Conservation (phyloP, 2,797 vertebrate species). For the Chelon labrosus region DNA sequence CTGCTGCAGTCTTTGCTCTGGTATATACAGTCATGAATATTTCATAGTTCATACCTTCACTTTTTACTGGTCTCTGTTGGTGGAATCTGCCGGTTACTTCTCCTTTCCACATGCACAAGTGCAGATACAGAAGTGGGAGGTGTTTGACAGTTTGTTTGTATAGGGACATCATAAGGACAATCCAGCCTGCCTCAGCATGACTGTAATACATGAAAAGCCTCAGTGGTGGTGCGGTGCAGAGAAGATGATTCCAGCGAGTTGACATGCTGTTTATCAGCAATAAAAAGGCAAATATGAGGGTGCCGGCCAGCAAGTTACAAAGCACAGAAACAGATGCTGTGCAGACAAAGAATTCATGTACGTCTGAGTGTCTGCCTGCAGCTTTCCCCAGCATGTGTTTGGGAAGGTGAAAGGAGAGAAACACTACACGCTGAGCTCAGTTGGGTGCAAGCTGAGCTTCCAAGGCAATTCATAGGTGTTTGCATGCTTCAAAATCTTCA, state of each 20-base stretch:
- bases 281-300: conserved; percentile 51
- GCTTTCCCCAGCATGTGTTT: conserved; percentile 47
- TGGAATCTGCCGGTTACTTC: conserved; percentile 53
- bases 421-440: conserved; percentile 53
- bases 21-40: conserved; percentile 75
- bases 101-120: conserved; percentile 60
- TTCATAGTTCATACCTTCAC: conserved; percentile 66
- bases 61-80: conserved; percentile 57
- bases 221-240: conserved; percentile 10
- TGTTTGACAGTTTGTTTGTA: conserved; percentile 60
- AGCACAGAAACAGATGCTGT: conserved; percentile 31
- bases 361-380: conserved; percentile 52
- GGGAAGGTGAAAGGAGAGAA: conserved; percentile 51
- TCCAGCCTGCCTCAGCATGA: conserved; percentile 53
- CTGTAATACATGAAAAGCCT: conserved; percentile 53
- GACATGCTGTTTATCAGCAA: conserved; percentile 50
- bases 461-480: conserved; percentile 33
- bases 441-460: conserved; percentile 38
- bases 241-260: conserved; percentile 23
- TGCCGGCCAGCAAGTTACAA: conserved; percentile 23
- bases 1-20: conserved; percentile 57
- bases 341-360: conserved; percentile 23
- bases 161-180: conserved; percentile 53
- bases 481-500: conserved; percentile 35
- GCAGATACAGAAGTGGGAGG: conserved; percentile 47